A percentile compares a stretch with the other conserved stretches of the same genome.
phyloP scores from a whole-genome alignment of 2,888 invertebrate genomes.

The Drosophila neotestacea region DNA sequence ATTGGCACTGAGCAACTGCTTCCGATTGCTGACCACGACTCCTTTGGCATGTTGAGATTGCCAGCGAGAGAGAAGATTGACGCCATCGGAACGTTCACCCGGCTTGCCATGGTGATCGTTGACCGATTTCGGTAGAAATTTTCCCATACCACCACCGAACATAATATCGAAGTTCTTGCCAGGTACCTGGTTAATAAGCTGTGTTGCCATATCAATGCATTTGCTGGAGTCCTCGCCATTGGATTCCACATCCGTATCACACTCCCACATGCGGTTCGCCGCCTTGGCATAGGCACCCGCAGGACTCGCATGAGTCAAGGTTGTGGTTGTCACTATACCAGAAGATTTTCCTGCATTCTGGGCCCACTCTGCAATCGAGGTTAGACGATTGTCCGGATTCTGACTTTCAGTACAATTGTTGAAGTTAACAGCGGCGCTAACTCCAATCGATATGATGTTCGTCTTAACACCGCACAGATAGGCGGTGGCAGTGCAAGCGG shows the following conservation, averaged over 20 bases:
- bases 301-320: conserved; percentile 92
- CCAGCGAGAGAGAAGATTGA: conserved; percentile 90
- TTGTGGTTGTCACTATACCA: conserved; percentile 90
- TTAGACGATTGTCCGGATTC: conserved; percentile 87
- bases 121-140: conserved; percentile 74
- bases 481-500: conserved; percentile 66
- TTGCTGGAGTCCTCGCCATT: conserved; percentile 82
- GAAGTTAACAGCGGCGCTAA: conserved; percentile 88
- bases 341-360: conserved; percentile 88
- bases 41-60: conserved; percentile 80
- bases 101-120: conserved; percentile 86
- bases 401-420: conserved; percentile 88
- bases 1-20: conserved; percentile 81
- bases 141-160: conserved; percentile 81
- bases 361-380: conserved; percentile 90
- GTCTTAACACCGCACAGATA: conserved; percentile 69
- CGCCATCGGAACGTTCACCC: conserved; percentile 87
- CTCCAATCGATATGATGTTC: conserved; percentile 88
- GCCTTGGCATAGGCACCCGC: conserved; percentile 90
- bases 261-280: conserved; percentile 90
- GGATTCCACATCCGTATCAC: conserved; percentile 87
- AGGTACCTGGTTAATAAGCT: conserved; percentile 88
- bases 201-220: conserved; percentile 90
- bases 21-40: conserved; percentile 72
- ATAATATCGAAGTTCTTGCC: conserved; percentile 89